Evolutionary conservation across 1,140 invertebrate genomes (phyloP).

Genomic region (Trachelipus rathkii): DNA sequence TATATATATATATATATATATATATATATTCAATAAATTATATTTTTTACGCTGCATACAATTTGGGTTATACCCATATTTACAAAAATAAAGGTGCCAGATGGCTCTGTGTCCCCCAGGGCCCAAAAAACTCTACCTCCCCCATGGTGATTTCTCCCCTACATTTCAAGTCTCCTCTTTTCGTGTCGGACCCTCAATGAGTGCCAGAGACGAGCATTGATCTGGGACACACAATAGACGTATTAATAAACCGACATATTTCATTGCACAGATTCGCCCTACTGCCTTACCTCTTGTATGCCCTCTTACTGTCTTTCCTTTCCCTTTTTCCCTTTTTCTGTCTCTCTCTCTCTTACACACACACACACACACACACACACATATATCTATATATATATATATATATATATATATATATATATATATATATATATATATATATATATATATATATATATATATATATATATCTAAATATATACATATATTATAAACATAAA

Average conservation of each 20-base stretch:
- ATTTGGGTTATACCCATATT: no score
- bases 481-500: no score
- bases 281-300: neutral
- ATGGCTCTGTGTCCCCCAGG: neutral
- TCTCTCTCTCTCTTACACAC: no score
- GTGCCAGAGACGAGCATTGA: neutral
- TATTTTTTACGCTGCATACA: no score
- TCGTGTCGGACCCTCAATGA: neutral
- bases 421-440: no score
- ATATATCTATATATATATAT: no score
- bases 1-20: no score
- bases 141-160: neutral
- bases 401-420: no score
- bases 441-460: no score
- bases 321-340: neutral
- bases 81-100: neutral
- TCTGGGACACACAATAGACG: neutral
- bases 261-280: neutral
- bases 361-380: no score
- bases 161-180: neutral
- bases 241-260: conserved; percentile 13
- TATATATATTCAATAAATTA: no score
- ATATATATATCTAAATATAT: no score
- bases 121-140: neutral
- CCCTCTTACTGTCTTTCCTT: neutral